Base-by-base conservation (phyloP, 1,140 invertebrate species). In the Eurosta solidaginis region DNA sequence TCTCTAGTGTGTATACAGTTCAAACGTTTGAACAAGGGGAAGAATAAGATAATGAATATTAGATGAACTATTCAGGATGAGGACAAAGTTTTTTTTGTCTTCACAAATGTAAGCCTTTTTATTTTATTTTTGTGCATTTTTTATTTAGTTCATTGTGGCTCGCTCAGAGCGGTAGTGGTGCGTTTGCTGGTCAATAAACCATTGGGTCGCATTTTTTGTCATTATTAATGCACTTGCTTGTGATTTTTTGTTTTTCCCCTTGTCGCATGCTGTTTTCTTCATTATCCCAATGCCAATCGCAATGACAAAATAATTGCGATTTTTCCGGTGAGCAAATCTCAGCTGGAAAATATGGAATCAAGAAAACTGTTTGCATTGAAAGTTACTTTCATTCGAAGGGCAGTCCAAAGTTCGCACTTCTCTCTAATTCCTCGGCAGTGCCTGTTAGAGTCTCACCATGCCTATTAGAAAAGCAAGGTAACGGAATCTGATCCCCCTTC, bases 271-370 rank as follows among this genome's bases (percentile, higher is more conserved):
- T 68, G 59, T 68, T n/a, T 36, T 36, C 59, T 36, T 40, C 33
- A 68, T 33, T 40, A 40, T 68, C n/a, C 40, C 59, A 68, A 68
- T 68, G 59, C 33, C 59, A 68, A 17, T 22, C 20, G 36, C 59
- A 68, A 42, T 68, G 59, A 42, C 59, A 42, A 40, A 68, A 68
- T 68, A 68, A 68, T 68, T 68, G 59, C 17, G 33, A 59, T 29
- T 29, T 59, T 54, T 54, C 20, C 20, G 10, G 22, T 25, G n/a
- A 54, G 25, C n/a, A 17, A 14, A n/a, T n/a, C n/a, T 12, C n/a
- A 47, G n/a, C 45, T 47, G 45, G 45, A 47, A 47, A 47, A 47
- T 47, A n/a, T 4, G 45, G 12, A 47, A 47, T 14, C 45, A 47
- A 47, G n/a, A 14, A 47, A 17, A 4, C 45, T 47, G 45, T n/a